These are phyloP conservation scores for Tiliqua scincoides DNA, from an alignment of 2,113 vertebrate species.

Conservation along the genomic window DNA sequence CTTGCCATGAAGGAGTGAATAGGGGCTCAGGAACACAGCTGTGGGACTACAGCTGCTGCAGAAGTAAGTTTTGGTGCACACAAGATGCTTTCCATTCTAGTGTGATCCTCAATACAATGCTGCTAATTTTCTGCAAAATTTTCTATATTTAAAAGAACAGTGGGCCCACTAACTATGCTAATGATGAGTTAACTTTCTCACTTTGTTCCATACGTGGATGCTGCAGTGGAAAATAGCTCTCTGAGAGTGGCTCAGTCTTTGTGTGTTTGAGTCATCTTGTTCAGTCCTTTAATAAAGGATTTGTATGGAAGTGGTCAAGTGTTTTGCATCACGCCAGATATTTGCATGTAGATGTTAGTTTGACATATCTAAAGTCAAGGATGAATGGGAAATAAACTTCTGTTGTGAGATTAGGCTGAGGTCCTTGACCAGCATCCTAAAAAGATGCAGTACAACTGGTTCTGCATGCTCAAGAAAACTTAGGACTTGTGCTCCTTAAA, in stretches of 20 bases:
- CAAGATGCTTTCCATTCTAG: too few relatives aligned
- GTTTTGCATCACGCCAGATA: accelerated
- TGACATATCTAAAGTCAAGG: slow-evolving; percentile 14
- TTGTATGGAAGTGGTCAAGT: neutral
- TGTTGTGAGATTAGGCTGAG: neutral
- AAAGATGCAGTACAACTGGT: neutral
- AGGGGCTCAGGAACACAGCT: too few relatives aligned
- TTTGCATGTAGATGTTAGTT: slow-evolving; percentile 25
- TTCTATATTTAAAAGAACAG: too few relatives aligned
- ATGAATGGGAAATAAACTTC: neutral
- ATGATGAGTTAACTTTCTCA: neutral
- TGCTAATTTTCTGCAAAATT: too few relatives aligned
- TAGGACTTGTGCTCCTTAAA: neutral
- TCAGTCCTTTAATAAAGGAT: slow-evolving; percentile 4
- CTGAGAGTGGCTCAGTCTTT: slow-evolving; percentile 18
- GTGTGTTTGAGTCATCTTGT: slow-evolving; percentile 12
- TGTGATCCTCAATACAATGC: too few relatives aligned
- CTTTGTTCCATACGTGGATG: neutral
- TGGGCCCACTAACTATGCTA: accelerated
- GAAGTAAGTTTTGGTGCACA: too few relatives aligned
- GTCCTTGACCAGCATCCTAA: neutral
- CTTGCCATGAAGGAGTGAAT: too few relatives aligned
- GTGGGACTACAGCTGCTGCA: too few relatives aligned
- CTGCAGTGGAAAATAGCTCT: neutral
- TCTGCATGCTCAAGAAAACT: neutral